These are phyloP conservation scores for Eolophus roseicapilla DNA, from an alignment of 2,113 vertebrate species.

Conservation along the genomic window DNA sequence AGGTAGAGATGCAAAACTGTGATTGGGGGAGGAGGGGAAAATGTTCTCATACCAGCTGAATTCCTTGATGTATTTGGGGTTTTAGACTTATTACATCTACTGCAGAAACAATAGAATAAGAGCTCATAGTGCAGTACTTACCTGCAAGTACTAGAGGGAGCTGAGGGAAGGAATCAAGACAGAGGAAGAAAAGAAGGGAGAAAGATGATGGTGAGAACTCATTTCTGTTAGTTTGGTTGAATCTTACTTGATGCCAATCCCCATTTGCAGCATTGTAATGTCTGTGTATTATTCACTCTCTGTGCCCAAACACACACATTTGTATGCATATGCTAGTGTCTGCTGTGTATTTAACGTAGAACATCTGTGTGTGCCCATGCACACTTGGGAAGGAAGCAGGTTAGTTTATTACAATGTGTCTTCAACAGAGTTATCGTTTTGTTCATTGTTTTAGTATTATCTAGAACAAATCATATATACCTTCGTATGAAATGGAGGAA, in stretches of 20 bases:
- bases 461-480: background rate
- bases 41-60: background rate
- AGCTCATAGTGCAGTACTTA: background rate
- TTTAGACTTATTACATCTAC: background rate
- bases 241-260: background rate
- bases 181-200: background rate
- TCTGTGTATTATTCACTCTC: background rate
- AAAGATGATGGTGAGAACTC: background rate
- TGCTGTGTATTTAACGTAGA: background rate
- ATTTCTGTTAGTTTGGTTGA: background rate
- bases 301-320: background rate
- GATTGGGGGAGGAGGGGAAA: background rate
- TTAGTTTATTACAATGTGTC: background rate
- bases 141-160: constrained; percentile 2
- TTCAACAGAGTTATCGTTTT: background rate
- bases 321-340: background rate
- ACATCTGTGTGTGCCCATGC: background rate
- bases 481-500: constrained; percentile 1
- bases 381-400: background rate
- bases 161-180: background rate
- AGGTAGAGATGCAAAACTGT: background rate
- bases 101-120: background rate
- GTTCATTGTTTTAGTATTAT: constrained; percentile 22
- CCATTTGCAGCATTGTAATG: background rate
- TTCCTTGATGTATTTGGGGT: background rate